Evolutionary conservation across 92 coral and sea anemone genomes (phyloP).

Genomic region (Palythoa grandiflora): DNA sequence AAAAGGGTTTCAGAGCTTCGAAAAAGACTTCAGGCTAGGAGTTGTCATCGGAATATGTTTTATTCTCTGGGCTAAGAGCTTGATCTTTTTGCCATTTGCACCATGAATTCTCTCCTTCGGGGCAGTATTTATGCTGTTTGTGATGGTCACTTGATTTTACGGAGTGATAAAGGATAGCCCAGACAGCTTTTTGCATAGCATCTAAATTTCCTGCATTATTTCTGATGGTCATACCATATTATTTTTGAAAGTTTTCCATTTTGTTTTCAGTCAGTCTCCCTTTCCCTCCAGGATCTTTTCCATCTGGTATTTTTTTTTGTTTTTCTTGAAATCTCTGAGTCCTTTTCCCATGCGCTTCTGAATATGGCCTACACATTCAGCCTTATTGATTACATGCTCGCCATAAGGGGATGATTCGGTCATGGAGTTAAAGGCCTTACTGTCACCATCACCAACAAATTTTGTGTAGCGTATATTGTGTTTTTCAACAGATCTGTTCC

Average conservation of each 20-base stretch:
- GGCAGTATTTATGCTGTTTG: conserved; percentile 29
- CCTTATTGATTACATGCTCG: background rate
- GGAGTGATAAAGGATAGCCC: conserved; percentile 27
- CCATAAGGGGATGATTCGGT: background rate
- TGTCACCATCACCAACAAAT: conserved; percentile 34
- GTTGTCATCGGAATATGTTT: conserved; percentile 16
- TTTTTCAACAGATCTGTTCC: conserved; percentile 30
- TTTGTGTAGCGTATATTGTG: background rate
- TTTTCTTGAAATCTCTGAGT: background rate
- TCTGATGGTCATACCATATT: background rate
- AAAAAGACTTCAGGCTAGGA: conserved; percentile 14
- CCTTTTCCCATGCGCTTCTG: conserved; percentile 37
- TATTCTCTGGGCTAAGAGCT: background rate
- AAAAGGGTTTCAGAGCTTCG: background rate
- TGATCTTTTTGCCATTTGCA: conserved; percentile 24
- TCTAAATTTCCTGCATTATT: conserved; percentile 3
- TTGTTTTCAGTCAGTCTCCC: background rate
- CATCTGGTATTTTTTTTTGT: conserved; percentile 24
- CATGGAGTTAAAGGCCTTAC: conserved; percentile 25
- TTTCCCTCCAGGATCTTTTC: conserved; percentile 5
- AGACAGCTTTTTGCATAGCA: conserved; percentile 5
- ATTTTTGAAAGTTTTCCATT: background rate
- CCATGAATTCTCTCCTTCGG: conserved; percentile 15
- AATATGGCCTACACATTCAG: conserved; percentile 18
- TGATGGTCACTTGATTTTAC: conserved; percentile 22